These are phyloP conservation scores for Drymonia ruficornis DNA, from an alignment of 2,888 invertebrate species.

Conservation along the genomic window DNA sequence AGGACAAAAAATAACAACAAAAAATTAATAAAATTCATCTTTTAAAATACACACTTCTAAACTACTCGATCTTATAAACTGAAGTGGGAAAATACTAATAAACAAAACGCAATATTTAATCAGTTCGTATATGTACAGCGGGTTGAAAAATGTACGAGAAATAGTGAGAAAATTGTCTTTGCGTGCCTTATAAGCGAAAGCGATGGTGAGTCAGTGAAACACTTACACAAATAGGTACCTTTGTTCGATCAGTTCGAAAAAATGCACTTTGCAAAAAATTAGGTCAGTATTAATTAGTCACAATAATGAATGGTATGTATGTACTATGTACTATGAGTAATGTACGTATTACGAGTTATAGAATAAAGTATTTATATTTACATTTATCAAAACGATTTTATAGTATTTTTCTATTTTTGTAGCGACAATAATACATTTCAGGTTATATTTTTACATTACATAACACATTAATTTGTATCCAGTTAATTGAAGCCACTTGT, in stretches of 20 bases:
- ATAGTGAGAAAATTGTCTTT: constrained; percentile 26
- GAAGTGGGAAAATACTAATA: constrained; percentile 11
- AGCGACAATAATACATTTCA: too few relatives aligned
- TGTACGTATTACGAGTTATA: too few relatives aligned
- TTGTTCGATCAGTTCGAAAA: constrained; percentile 39
- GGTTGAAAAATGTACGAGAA: constrained; percentile 40
- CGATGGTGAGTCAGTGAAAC: constrained; percentile 59
- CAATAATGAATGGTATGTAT: background rate
- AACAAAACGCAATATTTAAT: constrained; percentile 19
- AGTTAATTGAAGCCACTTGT: too few relatives aligned
- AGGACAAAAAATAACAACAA: constrained; percentile 30
- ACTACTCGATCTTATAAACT: constrained; percentile 7
- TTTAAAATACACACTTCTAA: constrained; percentile 6
- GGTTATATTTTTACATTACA: too few relatives aligned
- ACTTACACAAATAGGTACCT: constrained; percentile 45
- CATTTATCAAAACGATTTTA: too few relatives aligned
- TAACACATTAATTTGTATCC: too few relatives aligned
- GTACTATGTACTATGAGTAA: too few relatives aligned
- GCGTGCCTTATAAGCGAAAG: constrained; percentile 61
- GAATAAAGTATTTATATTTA: too few relatives aligned
- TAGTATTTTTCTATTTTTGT: too few relatives aligned
- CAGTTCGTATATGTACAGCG: constrained; percentile 43
- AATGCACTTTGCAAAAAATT: constrained; percentile 38
- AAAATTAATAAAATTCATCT: constrained; percentile 20
- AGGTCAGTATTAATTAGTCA: constrained; percentile 35